Evolutionary conservation across 2,888 invertebrate species (phyloP).

Genomic region (Ceramica pisi): DNA sequence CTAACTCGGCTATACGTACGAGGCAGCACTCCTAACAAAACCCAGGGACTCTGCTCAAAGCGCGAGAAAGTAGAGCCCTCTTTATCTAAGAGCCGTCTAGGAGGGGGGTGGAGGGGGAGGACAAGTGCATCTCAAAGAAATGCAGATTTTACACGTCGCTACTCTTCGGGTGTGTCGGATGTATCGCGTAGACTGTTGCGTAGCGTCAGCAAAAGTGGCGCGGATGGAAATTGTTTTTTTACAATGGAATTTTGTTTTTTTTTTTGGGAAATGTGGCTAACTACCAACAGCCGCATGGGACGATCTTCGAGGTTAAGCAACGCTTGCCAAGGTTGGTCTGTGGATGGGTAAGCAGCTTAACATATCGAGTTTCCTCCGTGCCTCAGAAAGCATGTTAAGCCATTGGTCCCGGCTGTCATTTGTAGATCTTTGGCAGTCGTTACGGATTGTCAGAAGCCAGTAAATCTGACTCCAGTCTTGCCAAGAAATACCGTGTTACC

Average conservation of each 20-base stretch:
- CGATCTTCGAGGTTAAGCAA: no score
- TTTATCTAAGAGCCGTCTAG: slow-evolving; percentile 87
- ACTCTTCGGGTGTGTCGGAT: slow-evolving; percentile 87
- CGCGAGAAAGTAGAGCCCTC: slow-evolving; percentile 89
- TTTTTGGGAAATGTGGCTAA: no score
- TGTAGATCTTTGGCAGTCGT: no score
- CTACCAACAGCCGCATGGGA: no score
- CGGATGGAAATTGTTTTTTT: not conserved
- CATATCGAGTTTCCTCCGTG: no score
- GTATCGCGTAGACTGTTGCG: slow-evolving; percentile 77
- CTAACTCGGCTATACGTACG: slow-evolving; percentile 67
- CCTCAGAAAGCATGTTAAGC: no score
- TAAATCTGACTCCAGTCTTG: no score
- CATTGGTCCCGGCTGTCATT: no score
- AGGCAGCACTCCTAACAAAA: slow-evolving; percentile 80
- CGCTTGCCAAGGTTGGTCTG: no score
- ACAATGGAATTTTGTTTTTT: not conserved
- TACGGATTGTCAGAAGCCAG: no score
- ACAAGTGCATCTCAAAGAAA: slow-evolving; percentile 91
- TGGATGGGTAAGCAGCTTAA: no score
- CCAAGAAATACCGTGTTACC: no score
- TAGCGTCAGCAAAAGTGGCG: slow-evolving; percentile 71
- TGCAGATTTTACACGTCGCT: slow-evolving; percentile 91
- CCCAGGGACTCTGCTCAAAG: slow-evolving; percentile 86
- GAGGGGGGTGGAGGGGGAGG: slow-evolving; percentile 73